Percentiles rank a stretch among this genome's conserved stretches.
phyloP scores from a whole-genome alignment of 1,140 invertebrate species.

The Gonioctena quinquepunctata region DNA sequence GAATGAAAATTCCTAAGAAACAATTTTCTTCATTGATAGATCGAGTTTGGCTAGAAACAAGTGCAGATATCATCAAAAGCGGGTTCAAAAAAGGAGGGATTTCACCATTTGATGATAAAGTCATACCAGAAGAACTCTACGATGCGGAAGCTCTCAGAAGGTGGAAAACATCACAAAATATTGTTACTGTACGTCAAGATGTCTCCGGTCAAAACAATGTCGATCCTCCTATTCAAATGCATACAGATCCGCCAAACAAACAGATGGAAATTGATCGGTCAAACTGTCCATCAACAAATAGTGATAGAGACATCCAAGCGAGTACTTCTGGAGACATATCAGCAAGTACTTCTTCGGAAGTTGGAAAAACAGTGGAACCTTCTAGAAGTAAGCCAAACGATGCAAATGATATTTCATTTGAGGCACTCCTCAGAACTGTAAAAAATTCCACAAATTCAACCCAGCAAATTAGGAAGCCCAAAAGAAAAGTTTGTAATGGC shows the following conservation, averaged over 20 bases:
- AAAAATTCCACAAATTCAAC: neutral
- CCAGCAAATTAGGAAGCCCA: neutral
- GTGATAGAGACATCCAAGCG: neutral
- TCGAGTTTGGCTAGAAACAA: neutral
- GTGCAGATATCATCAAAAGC: neutral
- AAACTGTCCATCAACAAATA: neutral
- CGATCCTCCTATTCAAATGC: neutral
- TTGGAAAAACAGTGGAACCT: neutral
- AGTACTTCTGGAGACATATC: neutral
- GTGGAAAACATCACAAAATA: neutral
- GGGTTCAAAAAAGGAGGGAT: neutral
- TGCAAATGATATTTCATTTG: slow-evolving; percentile 8
- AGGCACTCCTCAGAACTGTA: slow-evolving; percentile 1
- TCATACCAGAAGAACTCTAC: slow-evolving; percentile 6
- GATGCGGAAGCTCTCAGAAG: neutral
- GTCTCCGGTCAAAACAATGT: neutral
- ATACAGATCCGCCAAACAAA: neutral
- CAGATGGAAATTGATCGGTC: neutral
- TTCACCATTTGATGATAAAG: neutral
- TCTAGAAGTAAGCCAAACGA: slow-evolving; percentile 2
- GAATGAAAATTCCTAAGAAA: slow-evolving; percentile 5
- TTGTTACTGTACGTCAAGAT: slow-evolving; percentile 8
- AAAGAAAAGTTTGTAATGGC: neutral
- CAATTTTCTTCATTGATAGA: neutral
- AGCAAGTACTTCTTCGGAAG: neutral